Base-by-base conservation (phyloP, 2,113 vertebrate species). In the Xyrauchen texanus region DNA sequence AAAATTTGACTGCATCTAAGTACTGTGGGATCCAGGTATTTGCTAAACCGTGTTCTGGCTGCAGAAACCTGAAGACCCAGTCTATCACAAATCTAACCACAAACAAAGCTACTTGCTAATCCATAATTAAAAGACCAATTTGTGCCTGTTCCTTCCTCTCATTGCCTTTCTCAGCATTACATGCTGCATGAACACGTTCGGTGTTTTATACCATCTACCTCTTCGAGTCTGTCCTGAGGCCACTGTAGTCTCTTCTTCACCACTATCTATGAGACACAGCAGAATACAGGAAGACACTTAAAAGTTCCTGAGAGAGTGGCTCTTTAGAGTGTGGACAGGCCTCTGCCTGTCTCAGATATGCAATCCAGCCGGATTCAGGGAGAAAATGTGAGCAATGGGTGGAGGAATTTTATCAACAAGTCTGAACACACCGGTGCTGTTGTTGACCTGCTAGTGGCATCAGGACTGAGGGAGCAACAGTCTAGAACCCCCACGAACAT, bases 301-400 rank as follows among this genome's bases (percentile, higher is more conserved):
- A 63, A 45, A 80, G 52, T 70, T 51, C 21, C 82, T 76, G 58
- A 85, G 74, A 74, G 80, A 34, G 44, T 8, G 34, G 42, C 49
- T 68, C 57, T 45, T 66, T 60, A 72, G 76, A 16, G 69, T 42
- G 5, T 42, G 34, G 58, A 60, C 93, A 92, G 83, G 93, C 84
- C 89, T 79, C 55, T 86, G 86, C 92, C 88, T 92, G 93, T 87
- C 84, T 47, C 1, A 87, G 87, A 88, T 90, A 94, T 93, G 92
- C 90, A 84, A 91, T 87, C 90, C 88, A 89, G 91, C 92, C 84
- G 65, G 91, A 93, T 92, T 89, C 69, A 68, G 82, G 83, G 62
- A 89, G 90, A 91, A 91, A 91, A 92, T 93, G 89, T 91, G 85
- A 91, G 90, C 89, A 88, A 91, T 90, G 90, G 89, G 87, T 78